Percentiles rank a stretch among this genome's conserved stretches.
phyloP scores from a whole-genome alignment of 2,797 vertebrate species.

The Kryptopterus vitreolus region DNA sequence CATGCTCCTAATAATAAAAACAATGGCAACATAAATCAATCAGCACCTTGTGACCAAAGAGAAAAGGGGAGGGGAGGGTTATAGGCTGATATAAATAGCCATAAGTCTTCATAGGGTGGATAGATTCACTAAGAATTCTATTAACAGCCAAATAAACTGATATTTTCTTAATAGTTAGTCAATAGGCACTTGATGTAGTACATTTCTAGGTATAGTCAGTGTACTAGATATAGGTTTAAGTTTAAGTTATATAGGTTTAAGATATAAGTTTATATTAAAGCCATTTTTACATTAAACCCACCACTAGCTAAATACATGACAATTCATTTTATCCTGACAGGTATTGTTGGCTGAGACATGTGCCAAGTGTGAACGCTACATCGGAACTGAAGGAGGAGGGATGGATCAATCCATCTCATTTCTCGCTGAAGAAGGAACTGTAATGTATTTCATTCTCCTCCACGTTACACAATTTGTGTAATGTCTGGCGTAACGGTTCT shows the following conservation, averaged over 20 bases:
- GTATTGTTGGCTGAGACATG: constrained; percentile 91
- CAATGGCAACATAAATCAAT: background rate
- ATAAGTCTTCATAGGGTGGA: background rate
- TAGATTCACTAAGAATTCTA: background rate
- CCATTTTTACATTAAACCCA: background rate
- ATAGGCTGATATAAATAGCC: background rate
- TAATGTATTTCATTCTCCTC: constrained; percentile 63
- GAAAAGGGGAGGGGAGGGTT: background rate
- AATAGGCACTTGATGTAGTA: background rate
- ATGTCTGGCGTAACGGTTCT: no score
- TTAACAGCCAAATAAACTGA: background rate
- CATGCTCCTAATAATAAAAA: no score
- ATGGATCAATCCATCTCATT: constrained; percentile 99
- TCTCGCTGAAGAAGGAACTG: constrained; percentile 92
- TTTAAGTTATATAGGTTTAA: no score
- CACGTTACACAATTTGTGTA: background rate
- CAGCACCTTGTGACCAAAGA: background rate
- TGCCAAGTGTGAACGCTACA: constrained; percentile 87
- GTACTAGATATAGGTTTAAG: background rate
- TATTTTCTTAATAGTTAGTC: background rate
- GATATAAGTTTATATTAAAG: background rate
- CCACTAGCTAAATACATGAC: background rate
- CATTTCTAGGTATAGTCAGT: background rate
- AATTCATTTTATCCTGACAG: constrained; percentile 64
- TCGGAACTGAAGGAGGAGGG: constrained; percentile 96